Base-by-base conservation (phyloP, 2,888 invertebrate genomes). In the Lobophora halterata region DNA sequence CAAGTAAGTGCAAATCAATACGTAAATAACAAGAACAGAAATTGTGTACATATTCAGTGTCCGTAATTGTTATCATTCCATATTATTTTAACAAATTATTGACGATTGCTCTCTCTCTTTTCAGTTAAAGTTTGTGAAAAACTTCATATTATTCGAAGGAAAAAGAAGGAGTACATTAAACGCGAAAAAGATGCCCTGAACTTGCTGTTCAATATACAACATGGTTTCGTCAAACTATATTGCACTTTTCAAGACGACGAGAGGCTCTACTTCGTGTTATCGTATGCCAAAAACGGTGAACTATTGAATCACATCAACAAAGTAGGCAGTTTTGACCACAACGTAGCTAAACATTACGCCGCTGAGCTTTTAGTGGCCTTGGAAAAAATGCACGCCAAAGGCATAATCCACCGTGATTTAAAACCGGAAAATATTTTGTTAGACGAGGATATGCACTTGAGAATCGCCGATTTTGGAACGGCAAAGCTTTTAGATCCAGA, bases 121-220 rank as follows among this genome's bases (percentile, higher is more conserved):
- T 34, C 90, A 95, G 96, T 99, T 71, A 99, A 99, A 92, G 97
- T 98, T n/a, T 94, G 98, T 79, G 96, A 97, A 68, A 99, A 99
- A 87, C 89, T 91, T 30, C 95, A 97, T 79, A 97, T 99, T 57
- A 91, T 97, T 58, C 91, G 94, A 52, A 97, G 99, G 82, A 95
- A 94, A 76, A 99, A 99, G 85, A 92, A 94, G 61, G 94, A 96
- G 69, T 97, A 97, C 79, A 94, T 99, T 41, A 93, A 93, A 73
- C 90, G 98, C 24, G 99, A 99, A 81, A 97, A 97, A 74, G 97
- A 98, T 70, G 96, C 97, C 12, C 88, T 99, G 73, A 94, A 96
- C 74, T 92, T 94, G 81, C 87, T 98, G 60, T 94, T 93, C 56
- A 90, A 92, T 48, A 91, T 92, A 58, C 90, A 92, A 43, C 94